phyloP scores from a whole-genome alignment of 2,113 vertebrate genomes.

The Cyrtonyx montezumae region DNA sequence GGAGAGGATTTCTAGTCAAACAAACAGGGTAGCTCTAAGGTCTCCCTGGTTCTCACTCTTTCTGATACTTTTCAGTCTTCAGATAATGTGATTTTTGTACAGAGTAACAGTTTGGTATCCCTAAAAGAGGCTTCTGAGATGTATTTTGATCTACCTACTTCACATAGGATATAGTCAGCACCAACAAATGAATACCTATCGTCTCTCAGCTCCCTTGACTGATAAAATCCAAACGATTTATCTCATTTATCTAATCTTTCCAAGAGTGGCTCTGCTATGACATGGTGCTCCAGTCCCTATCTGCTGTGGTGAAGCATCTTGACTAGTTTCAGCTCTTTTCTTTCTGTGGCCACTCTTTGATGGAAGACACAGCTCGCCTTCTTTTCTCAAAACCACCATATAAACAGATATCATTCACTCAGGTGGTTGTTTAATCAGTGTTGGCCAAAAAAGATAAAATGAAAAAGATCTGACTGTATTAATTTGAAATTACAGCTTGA shows the following conservation, averaged over 20 bases:
- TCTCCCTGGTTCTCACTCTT: background rate
- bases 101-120: background rate
- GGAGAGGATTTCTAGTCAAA: background rate
- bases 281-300: rapidly evolving
- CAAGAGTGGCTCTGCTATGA: background rate
- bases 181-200: rapidly evolving
- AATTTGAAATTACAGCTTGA: background rate
- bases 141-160: background rate
- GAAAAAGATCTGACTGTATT: rapidly evolving
- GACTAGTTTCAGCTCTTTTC: background rate
- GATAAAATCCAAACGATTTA: background rate
- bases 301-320: background rate
- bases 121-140: background rate
- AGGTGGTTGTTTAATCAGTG: background rate
- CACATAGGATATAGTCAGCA: rapidly evolving
- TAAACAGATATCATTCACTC: background rate
- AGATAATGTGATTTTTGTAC: background rate
- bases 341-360: background rate
- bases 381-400: background rate
- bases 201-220: background rate
- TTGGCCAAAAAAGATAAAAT: background rate
- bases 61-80: background rate
- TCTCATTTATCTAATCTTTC: rapidly evolving
- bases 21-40: background rate
- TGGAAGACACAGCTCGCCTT: background rate